Evolutionary conservation across 2,888 invertebrate genomes (phyloP).

Genomic region (Dinocampus coccinellae): DNA sequence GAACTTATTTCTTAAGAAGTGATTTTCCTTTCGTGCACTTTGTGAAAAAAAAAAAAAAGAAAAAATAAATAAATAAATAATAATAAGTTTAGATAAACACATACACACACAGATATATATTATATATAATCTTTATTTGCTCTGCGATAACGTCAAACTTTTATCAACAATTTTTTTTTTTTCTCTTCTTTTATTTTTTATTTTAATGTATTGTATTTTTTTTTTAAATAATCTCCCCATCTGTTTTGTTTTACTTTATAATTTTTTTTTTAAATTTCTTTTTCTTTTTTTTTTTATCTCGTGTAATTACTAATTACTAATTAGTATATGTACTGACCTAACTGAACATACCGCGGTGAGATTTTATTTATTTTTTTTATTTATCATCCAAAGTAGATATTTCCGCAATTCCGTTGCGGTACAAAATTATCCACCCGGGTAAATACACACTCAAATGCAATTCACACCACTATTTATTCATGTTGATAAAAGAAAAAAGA

Average conservation of each 20-base stretch:
- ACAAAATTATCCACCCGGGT: constrained; percentile 2
- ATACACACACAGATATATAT: not conserved
- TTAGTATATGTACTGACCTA: not conserved
- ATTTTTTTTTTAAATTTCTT: not conserved
- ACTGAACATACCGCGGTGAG: not conserved
- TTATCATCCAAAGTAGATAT: not conserved
- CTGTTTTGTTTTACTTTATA: not conserved
- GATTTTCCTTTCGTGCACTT: constrained; percentile 28
- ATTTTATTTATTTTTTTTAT: not conserved
- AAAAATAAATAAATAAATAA: too few relatives aligned
- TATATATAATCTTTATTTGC: not conserved
- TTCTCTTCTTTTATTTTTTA: not conserved
- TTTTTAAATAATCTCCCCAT: not conserved
- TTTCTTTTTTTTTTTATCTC: not conserved
- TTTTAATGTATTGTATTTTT: not conserved
- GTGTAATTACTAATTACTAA: not conserved
- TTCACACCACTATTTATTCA: constrained; percentile 20
- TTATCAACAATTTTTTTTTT: not conserved
- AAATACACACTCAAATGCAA: constrained; percentile 25
- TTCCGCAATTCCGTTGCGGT: constrained; percentile 15
- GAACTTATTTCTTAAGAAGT: constrained; percentile 7
- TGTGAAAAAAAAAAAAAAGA: too few relatives aligned
- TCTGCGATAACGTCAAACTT: not conserved
- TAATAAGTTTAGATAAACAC: constrained; percentile 1
- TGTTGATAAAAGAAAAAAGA: not conserved